Evolutionary conservation across 2,888 invertebrate genomes (phyloP), one percentile per base, ranked within the genome.

Genomic region (Drosophila lutescens): DNA sequence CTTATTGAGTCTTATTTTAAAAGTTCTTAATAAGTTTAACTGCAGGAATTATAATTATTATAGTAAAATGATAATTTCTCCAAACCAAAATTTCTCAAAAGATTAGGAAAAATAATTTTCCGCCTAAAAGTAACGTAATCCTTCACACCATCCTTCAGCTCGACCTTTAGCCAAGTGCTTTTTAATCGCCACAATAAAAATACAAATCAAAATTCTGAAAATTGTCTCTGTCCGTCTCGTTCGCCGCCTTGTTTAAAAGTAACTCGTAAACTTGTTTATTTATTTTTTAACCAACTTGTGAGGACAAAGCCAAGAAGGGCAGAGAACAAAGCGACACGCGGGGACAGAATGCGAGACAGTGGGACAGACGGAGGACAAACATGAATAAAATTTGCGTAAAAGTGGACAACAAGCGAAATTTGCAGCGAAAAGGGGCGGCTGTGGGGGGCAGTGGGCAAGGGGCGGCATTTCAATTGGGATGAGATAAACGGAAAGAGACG

Each of bases 331-430:
- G 55, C 75, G 59, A 62, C 59, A 57, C 32, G 30, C n/a, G 17
- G 40, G 41, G 17, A 4, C 17, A 12, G 41, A 41, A 41, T 41
- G 41, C 41, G 15, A 36, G 77, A 50, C 59, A 17, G 49, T 7
- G 32, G 44, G 77, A 51, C 59, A 53, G 54, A 65, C 61, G 32
- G 70, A 62, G 71, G 72, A 76, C 78, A 75, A 83, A 83, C 82
- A 86, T 86, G 84, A 87, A 83, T 85, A 86, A 86, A 83, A 83
- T 83, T 83, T 83, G 87, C 87, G 79, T 77, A 86, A 85, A 78
- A 84, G 74, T 79, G 83, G 86, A 84, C 83, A 80, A 76, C 76
- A 74, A 80, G 73, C 76, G 68, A 47, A 73, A 79, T 79, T 76
- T 71, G 78, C 66, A 67, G 62, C 68, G 59, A 50, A 41, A 50